Evolutionary conservation across 2,113 vertebrate genomes (phyloP).

Genomic region (Sclerurus mexicanus): DNA sequence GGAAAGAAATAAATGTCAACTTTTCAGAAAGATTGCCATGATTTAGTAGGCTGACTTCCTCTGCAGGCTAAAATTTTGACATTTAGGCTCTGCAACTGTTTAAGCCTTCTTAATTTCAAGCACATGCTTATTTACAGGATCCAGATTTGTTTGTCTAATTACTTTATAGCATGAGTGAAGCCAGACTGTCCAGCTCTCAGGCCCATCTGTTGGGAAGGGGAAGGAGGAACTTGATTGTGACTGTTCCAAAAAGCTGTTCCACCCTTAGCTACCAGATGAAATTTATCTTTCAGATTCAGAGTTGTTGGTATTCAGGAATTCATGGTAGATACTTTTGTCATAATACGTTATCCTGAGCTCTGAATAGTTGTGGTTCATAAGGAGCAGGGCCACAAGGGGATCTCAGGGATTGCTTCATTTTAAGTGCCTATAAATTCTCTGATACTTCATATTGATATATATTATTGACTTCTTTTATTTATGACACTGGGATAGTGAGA

Average conservation of each 20-base stretch:
- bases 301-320: neutral
- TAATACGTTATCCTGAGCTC: neutral
- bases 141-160: constrained; percentile 65
- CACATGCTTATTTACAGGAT: constrained; percentile 51
- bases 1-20: neutral
- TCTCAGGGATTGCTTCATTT: neutral
- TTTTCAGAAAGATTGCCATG: neutral
- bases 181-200: constrained; percentile 24
- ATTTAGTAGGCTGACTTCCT: neutral
- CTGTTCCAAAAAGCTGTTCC: constrained; percentile 29
- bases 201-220: constrained; percentile 38
- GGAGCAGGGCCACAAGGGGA: neutral
- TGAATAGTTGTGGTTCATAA: neutral
- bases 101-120: constrained; percentile 20
- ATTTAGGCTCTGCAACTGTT: constrained; percentile 9
- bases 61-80: neutral
- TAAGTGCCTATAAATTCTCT: neutral
- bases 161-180: constrained; percentile 35
- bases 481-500: neutral
- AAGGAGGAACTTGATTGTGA: neutral
- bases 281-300: neutral
- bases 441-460: neutral
- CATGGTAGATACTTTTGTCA: neutral
- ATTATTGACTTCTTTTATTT: neutral
- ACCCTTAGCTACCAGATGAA: neutral